Conservation (phyloP, 2,113 vertebrate species). For the Thalassarche chlororhynchos region DNA sequence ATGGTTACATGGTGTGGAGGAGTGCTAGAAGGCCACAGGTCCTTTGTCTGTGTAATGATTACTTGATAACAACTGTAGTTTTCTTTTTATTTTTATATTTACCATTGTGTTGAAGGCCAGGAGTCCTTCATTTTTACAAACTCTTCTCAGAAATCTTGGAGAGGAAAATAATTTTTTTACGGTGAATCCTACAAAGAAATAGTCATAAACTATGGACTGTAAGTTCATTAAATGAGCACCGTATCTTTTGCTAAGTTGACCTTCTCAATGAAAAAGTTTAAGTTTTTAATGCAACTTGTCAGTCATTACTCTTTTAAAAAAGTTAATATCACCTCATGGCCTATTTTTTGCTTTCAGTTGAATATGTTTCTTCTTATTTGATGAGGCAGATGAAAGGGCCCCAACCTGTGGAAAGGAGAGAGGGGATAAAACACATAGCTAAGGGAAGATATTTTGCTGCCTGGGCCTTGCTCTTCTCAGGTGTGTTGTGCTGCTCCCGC, state of each 20-base stretch:
- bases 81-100: not conserved
- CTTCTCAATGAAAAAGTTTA: not conserved
- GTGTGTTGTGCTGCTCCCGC: accelerated
- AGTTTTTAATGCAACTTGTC: not conserved
- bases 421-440: not conserved
- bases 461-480: not conserved
- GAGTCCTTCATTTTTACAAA: not conserved
- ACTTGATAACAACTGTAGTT: not conserved
- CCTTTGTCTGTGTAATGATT: not conserved
- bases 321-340: not conserved
- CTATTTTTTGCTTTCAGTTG: not conserved
- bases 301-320: not conserved
- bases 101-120: not conserved
- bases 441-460: not conserved
- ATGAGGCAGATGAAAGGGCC: not conserved
- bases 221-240: not conserved
- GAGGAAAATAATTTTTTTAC: not conserved
- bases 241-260: not conserved
- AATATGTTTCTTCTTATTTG: not conserved
- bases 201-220: not conserved
- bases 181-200: not conserved
- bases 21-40: not conserved
- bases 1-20: not conserved
- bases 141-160: not conserved
- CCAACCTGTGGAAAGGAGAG: not conserved